A percentile compares a stretch with the other conserved stretches of the same genome.
phyloP scores from a whole-genome alignment of 92 coral and sea anemone species.

The Umimayanthus kanabou region DNA sequence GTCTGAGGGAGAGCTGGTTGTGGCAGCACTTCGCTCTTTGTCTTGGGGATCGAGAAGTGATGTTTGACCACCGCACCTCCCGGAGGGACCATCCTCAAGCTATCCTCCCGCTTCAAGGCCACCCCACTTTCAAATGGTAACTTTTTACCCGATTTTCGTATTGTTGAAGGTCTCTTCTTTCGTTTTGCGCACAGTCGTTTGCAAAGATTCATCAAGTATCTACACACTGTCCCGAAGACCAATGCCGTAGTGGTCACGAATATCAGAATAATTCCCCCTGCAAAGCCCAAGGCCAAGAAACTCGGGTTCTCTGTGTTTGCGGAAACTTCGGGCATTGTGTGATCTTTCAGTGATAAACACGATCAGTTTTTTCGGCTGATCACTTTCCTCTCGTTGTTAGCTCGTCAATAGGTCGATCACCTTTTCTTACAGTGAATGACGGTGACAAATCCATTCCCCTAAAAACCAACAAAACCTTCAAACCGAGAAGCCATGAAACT shows the following conservation, averaged over 20 bases:
- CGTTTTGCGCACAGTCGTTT: constrained; percentile 52
- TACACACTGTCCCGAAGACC: constrained; percentile 76
- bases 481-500: not conserved
- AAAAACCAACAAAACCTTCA: not conserved
- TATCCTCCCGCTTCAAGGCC: constrained; percentile 39
- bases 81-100: not conserved
- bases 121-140: not conserved
- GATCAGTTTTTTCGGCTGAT: not conserved
- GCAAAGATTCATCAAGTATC: constrained; percentile 69
- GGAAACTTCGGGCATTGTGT: constrained; percentile 16
- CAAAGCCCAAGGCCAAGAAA: constrained; percentile 33
- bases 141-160: constrained; percentile 20
- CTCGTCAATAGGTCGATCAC: not conserved
- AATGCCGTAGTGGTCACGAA: constrained; percentile 67
- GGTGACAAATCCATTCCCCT: not conserved
- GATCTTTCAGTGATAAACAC: not conserved
- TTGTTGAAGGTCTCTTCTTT: constrained; percentile 44
- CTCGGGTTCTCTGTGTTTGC: constrained; percentile 23
- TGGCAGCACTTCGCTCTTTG: constrained; percentile 58
- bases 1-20: constrained; percentile 77
- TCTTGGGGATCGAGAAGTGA: constrained; percentile 77
- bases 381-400: not conserved
- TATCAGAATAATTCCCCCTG: constrained; percentile 49
- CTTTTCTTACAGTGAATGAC: not conserved
- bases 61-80: constrained; percentile 47